A percentile compares a stretch with the other conserved stretches of the same genome.
These are phyloP conservation scores for Rhagoletis pomonella DNA, from an alignment of 1,140 invertebrate species.

Conservation along the genomic window DNA sequence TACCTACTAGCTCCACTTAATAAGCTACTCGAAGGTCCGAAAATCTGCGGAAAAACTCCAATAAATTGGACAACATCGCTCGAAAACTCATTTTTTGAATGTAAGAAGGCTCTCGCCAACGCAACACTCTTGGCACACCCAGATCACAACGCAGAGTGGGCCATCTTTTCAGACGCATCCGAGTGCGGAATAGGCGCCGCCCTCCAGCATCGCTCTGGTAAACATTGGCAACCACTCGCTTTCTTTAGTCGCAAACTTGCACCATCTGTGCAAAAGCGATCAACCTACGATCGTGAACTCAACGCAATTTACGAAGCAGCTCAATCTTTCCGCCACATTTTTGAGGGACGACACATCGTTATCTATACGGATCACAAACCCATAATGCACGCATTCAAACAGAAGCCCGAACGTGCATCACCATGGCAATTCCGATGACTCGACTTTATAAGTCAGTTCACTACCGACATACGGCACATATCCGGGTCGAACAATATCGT, in stretches of 20 bases:
- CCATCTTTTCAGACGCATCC: conserved; percentile 62
- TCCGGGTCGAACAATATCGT: not conserved
- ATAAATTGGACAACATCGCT: not conserved
- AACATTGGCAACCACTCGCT: not conserved
- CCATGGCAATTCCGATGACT: conserved; percentile 66
- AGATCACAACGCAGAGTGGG: conserved; percentile 49
- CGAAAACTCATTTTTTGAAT: conserved; percentile 60
- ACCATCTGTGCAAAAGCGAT: conserved; percentile 50
- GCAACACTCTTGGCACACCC: conserved; percentile 60
- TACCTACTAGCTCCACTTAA: not conserved
- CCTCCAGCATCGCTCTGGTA: conserved; percentile 59
- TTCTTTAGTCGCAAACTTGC: conserved; percentile 27
- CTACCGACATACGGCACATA: conserved; percentile 63
- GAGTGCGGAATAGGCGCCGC: conserved; percentile 62
- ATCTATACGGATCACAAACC: conserved; percentile 74
- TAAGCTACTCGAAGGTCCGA: not conserved
- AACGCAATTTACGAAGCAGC: conserved; percentile 66
- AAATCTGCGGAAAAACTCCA: not conserved
- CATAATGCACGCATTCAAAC: conserved; percentile 65
- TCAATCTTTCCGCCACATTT: conserved; percentile 54
- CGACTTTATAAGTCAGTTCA: conserved; percentile 72
- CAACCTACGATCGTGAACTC: conserved; percentile 69
- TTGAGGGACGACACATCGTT: conserved; percentile 71
- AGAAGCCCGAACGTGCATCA: conserved; percentile 63
- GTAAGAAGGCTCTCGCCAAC: conserved; percentile 62